Conservation (phyloP, 2,888 invertebrate genomes). For the Agrochola macilenta region DNA sequence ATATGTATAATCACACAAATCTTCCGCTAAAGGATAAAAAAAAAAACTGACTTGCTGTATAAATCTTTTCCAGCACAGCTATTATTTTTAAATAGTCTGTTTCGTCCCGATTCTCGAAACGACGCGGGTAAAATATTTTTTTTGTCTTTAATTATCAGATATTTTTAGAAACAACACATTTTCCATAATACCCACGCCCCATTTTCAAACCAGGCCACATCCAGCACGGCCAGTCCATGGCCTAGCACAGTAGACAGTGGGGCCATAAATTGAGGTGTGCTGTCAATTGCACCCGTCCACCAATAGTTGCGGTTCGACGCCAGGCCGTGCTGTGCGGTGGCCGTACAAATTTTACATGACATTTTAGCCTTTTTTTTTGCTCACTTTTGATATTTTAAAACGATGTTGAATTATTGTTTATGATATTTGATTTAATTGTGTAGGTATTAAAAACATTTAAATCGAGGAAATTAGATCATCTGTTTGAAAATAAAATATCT, state of each 20-base stretch:
- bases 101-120: background rate
- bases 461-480: background rate
- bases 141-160: background rate
- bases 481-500: background rate
- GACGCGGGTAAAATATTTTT: background rate
- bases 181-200: background rate
- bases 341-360: conserved; percentile 60
- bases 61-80: no score
- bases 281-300: conserved; percentile 90
- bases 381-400: conserved; percentile 38
- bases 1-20: no score
- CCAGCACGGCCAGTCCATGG: conserved; percentile 56
- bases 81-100: background rate
- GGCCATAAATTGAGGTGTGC: conserved; percentile 90
- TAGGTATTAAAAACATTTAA: no score
- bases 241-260: conserved; percentile 85
- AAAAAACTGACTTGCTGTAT: no score
- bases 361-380: conserved; percentile 57
- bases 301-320: conserved; percentile 88
- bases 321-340: conserved; percentile 66
- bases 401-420: conserved; percentile 28
- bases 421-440: background rate
- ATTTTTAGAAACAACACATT: background rate
- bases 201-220: conserved; percentile 53
- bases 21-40: no score